Evolutionary conservation across 2,113 vertebrate genomes (phyloP).

Genomic region (Malaclemys terrapin): DNA sequence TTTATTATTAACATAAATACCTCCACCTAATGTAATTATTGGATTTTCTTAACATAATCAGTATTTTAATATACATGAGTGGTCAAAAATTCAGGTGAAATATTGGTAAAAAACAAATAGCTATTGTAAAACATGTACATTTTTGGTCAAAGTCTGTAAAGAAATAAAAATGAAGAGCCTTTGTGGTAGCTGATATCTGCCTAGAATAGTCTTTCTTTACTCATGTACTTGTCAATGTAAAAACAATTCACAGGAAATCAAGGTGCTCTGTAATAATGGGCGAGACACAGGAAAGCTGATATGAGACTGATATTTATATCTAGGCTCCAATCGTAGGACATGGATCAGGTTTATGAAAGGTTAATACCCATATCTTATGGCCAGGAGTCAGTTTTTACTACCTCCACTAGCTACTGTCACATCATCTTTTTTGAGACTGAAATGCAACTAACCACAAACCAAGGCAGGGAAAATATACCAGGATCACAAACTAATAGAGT

Average conservation of each 20-base stretch:
- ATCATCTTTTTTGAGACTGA: background rate
- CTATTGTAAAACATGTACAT: background rate
- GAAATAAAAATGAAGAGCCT: background rate
- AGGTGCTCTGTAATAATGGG: background rate
- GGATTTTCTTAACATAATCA: background rate
- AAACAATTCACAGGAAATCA: constrained; percentile 13
- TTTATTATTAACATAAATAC: background rate
- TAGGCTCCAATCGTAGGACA: constrained; percentile 45
- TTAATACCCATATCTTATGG: constrained; percentile 64
- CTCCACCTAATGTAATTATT: background rate
- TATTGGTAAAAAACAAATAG: background rate
- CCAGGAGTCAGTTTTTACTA: constrained; percentile 51
- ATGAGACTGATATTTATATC: constrained; percentile 33
- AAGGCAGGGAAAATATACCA: background rate
- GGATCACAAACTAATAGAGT: background rate
- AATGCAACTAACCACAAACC: background rate
- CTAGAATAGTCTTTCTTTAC: background rate
- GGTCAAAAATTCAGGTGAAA: background rate
- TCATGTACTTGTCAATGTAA: background rate
- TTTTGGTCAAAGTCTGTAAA: background rate
- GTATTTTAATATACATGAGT: background rate
- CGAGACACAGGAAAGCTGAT: background rate
- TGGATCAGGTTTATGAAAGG: constrained; percentile 66
- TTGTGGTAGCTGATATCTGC: background rate
- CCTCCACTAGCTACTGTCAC: background rate